Conservation (phyloP, 2,113 vertebrate genomes). For the Thermophis baileyi region DNA sequence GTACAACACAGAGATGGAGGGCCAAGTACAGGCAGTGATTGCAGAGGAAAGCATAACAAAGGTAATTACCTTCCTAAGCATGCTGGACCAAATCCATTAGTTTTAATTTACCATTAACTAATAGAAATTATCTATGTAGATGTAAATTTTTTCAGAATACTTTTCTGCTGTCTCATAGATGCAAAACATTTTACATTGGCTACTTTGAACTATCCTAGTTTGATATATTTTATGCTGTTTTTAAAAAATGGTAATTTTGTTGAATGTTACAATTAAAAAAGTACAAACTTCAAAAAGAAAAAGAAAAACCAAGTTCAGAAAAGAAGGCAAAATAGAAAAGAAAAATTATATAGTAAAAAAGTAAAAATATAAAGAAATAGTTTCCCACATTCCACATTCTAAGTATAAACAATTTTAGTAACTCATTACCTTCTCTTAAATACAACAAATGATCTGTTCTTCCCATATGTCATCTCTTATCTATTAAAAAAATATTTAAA, state of each 20-base stretch:
- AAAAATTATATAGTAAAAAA: background rate
- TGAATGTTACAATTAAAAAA: background rate
- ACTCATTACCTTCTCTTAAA: background rate
- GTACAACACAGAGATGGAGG: slow-evolving; percentile 55
- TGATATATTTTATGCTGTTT: background rate
- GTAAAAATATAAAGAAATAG: background rate
- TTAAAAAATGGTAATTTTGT: background rate
- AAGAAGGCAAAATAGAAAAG: background rate
- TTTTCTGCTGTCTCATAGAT: background rate
- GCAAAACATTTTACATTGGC: background rate
- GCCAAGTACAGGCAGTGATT: background rate
- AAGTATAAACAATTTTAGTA: background rate
- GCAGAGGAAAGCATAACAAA: background rate
- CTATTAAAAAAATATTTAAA: background rate
- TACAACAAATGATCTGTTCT: background rate
- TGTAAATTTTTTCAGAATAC: background rate
- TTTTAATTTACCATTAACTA: background rate
- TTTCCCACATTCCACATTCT: background rate
- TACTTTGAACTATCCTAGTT: background rate
- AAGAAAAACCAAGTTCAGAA: background rate
- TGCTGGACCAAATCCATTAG: background rate
- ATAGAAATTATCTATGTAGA: background rate
- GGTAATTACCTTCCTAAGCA: slow-evolving; percentile 41
- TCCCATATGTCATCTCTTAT: background rate
- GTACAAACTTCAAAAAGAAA: background rate